Base-by-base conservation (phyloP, 2,888 invertebrate species). In the Brachypterus glaber region DNA sequence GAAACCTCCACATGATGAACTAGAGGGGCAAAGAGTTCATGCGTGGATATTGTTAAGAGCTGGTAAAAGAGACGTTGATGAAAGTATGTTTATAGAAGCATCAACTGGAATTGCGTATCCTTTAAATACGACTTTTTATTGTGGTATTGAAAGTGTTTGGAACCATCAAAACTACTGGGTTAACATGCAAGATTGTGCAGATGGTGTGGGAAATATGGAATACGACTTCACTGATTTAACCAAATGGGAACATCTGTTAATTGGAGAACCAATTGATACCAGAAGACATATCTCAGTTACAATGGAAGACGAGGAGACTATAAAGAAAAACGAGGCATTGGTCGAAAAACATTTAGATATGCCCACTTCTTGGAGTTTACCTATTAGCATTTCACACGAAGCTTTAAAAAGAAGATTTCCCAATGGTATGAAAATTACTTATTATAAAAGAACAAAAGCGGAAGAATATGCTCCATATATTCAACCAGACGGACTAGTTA, bases 161-260 rank as follows among this genome's bases (percentile, higher is more conserved):
- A 90, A 91, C 54, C 68, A 90, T 55, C 68, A 73, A 34, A 93
- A 95, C 64, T 92, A 87, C 61, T 89, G 85, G 70, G 69, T 78
- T 0, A 82, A 82, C 52, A 63, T 78, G 52, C 84, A 84, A 62
- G 64, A 65, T 3, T 69, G 71, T 37, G 54, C 62, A 0, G 57
- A 64, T 2, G 70, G 70, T 7, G 67, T 79, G 2, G 61, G 60
- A 4, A 58, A 68, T 0, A 55, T 83, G 3, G 70, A 69, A 44
- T 86, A 79, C 68, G 75, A 84, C 47, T 63, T 87, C 1, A 57
- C 59, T 0, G 71, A 81, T 32, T 50, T 69, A 0, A 52, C 58
- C 1, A 71, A 74, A 40, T 88, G 87, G 87, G 82, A 84, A 54
- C 82, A 82, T 48, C 60, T 87, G 12, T 59, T 88, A 8, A 71